These are phyloP conservation scores for Scomber japonicus DNA, from an alignment of 2,113 vertebrate genomes.

Conservation along the genomic window DNA sequence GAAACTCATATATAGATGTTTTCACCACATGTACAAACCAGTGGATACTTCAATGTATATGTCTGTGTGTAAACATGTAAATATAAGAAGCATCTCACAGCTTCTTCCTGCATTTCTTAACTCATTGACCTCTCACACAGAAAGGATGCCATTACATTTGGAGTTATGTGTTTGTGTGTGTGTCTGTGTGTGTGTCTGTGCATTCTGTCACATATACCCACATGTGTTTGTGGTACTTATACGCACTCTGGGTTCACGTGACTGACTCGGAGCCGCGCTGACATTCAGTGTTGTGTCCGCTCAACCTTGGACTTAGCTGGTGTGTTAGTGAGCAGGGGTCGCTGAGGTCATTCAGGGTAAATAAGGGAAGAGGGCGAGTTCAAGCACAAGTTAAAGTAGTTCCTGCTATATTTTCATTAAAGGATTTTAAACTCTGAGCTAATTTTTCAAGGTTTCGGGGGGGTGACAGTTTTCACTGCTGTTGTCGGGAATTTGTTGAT, in stretches of 20 bases:
- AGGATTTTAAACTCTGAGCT: not conserved
- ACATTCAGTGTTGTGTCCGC: slow-evolving; percentile 30
- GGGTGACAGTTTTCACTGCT: not conserved
- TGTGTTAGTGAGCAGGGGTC: slow-evolving; percentile 52
- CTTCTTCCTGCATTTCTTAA: slow-evolving; percentile 41
- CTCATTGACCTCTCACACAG: slow-evolving; percentile 49
- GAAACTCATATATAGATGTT: not conserved
- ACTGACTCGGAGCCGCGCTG: not conserved
- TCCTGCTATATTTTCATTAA: slow-evolving; percentile 7
- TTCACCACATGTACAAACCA: not conserved
- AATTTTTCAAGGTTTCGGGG: not conserved
- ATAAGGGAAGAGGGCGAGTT: slow-evolving; percentile 46
- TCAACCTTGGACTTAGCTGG: slow-evolving; percentile 69
- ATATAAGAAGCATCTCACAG: slow-evolving; percentile 23
- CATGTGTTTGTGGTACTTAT: slow-evolving; percentile 34
- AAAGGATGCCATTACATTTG: slow-evolving; percentile 25
- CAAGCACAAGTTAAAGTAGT: not conserved
- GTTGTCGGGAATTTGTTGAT: slow-evolving; percentile 16
- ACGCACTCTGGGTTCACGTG: slow-evolving; percentile 43
- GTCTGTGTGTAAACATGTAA: slow-evolving; percentile 14
- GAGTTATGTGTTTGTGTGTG: slow-evolving; percentile 16
- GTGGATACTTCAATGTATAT: not conserved
- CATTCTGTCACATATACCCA: slow-evolving; percentile 35
- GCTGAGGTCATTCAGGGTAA: slow-evolving; percentile 63
- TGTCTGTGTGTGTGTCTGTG: slow-evolving; percentile 24